These are phyloP conservation scores for Athetis lepigone DNA, from an alignment of 2,888 invertebrate species.

Conservation along the genomic window DNA sequence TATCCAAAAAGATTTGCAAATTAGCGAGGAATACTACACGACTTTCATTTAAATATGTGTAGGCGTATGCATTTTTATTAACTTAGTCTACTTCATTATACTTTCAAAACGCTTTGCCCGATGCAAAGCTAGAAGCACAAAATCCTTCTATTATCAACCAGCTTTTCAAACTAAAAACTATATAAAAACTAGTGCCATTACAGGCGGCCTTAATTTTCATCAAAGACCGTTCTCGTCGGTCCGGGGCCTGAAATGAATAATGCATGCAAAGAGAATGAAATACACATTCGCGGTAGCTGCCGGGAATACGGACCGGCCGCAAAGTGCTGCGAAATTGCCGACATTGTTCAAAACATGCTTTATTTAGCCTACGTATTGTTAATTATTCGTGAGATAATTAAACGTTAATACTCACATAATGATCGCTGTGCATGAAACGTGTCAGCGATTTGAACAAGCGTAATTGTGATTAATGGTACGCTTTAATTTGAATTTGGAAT, in stretches of 20 bases:
- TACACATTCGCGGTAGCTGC: slow-evolving; percentile 56
- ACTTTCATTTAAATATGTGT: background rate
- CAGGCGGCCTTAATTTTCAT: slow-evolving; percentile 45
- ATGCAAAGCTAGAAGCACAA: background rate
- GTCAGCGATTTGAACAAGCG: slow-evolving; percentile 45
- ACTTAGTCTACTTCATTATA: background rate
- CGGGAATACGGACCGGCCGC: slow-evolving; percentile 38
- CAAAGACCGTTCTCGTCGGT: slow-evolving; percentile 34
- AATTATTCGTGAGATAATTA: slow-evolving; percentile 41
- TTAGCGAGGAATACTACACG: background rate
- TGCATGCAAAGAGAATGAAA: slow-evolving; percentile 61
- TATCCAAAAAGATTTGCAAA: background rate
- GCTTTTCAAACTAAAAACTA: slow-evolving; percentile 13
- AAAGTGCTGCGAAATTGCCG: slow-evolving; percentile 51
- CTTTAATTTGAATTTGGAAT: slow-evolving; percentile 40
- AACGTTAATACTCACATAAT: slow-evolving; percentile 39
- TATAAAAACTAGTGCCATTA: slow-evolving; percentile 38
- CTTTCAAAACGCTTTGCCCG: background rate
- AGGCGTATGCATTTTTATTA: background rate
- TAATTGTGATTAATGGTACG: slow-evolving; percentile 54
- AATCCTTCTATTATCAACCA: slow-evolving; percentile 2
- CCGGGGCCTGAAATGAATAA: slow-evolving; percentile 58
- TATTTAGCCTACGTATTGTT: slow-evolving; percentile 42
- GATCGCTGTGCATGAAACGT: slow-evolving; percentile 36
- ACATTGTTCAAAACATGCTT: slow-evolving; percentile 49